phyloP scores from a whole-genome alignment of 2,888 invertebrate species.

The Myopa testacea region DNA sequence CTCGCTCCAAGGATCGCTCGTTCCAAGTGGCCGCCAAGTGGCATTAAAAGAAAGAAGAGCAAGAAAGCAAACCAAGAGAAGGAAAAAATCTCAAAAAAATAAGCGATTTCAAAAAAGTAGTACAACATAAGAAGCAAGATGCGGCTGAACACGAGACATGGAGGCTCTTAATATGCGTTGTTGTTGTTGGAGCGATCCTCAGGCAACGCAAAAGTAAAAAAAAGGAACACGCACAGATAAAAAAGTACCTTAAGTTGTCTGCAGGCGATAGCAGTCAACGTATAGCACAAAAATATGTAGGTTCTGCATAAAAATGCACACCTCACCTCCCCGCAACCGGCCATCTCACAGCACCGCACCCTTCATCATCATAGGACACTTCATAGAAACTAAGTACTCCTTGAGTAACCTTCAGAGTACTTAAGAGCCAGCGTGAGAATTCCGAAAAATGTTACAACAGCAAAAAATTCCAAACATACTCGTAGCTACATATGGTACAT shows the following conservation, averaged over 20 bases:
- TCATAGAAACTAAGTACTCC: neutral
- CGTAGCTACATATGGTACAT: too few relatives aligned
- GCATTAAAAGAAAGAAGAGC: neutral
- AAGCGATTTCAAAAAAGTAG: neutral
- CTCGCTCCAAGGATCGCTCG: constrained; percentile 31
- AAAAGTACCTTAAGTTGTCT: neutral
- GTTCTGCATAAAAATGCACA: neutral
- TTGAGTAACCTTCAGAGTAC: neutral
- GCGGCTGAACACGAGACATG: too few relatives aligned
- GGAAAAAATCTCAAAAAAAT: neutral
- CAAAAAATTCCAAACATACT: too few relatives aligned
- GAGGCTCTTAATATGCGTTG: neutral
- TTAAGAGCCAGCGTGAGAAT: neutral
- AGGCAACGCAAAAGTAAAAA: neutral
- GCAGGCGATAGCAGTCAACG: neutral
- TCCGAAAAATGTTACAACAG: neutral
- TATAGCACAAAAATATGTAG: constrained; percentile 1
- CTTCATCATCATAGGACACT: too few relatives aligned
- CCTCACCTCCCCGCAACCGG: neutral
- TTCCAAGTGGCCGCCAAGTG: neutral
- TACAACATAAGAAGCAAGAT: neutral
- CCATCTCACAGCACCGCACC: too few relatives aligned
- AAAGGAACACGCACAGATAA: neutral
- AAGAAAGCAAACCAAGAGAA: neutral
- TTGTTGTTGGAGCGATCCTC: neutral